These are phyloP conservation scores for Drosophila elegans DNA, from an alignment of 1,140 invertebrate genomes.

Conservation along the genomic window DNA sequence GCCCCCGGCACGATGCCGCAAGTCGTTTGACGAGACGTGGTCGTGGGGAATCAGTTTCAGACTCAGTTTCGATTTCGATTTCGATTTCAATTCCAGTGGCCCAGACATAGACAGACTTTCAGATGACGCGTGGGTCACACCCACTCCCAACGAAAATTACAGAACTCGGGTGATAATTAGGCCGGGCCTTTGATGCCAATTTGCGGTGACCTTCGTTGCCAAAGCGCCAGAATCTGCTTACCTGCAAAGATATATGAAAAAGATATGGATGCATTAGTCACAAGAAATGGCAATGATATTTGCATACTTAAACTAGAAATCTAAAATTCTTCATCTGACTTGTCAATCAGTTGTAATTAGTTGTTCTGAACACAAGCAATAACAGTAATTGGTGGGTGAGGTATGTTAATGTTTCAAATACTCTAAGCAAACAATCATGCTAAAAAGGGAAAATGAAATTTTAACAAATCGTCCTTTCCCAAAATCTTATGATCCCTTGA, in stretches of 20 bases:
- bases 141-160: slow-evolving; percentile 31
- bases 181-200: slow-evolving; percentile 33
- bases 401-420: background rate
- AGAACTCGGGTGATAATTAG: slow-evolving; percentile 60
- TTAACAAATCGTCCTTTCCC: too few species aligned
- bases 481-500: too few species aligned
- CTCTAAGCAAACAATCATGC: background rate
- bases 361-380: background rate
- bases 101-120: slow-evolving; percentile 12
- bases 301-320: slow-evolving; percentile 29
- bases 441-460: background rate
- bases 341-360: slow-evolving; percentile 39
- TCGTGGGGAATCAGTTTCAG: slow-evolving; percentile 14
- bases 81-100: slow-evolving; percentile 49
- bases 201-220: slow-evolving; percentile 45
- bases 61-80: slow-evolving; percentile 39
- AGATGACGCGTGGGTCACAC: slow-evolving; percentile 63
- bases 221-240: slow-evolving; percentile 41
- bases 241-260: slow-evolving; percentile 58
- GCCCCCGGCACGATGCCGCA: slow-evolving; percentile 65
- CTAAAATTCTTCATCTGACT: slow-evolving; percentile 12
- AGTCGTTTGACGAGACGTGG: slow-evolving; percentile 36
- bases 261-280: slow-evolving; percentile 36
- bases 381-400: background rate
- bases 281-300: slow-evolving; percentile 31